Base-by-base conservation (phyloP, 1,140 invertebrate genomes). In the Philotrypesis tridentata region DNA sequence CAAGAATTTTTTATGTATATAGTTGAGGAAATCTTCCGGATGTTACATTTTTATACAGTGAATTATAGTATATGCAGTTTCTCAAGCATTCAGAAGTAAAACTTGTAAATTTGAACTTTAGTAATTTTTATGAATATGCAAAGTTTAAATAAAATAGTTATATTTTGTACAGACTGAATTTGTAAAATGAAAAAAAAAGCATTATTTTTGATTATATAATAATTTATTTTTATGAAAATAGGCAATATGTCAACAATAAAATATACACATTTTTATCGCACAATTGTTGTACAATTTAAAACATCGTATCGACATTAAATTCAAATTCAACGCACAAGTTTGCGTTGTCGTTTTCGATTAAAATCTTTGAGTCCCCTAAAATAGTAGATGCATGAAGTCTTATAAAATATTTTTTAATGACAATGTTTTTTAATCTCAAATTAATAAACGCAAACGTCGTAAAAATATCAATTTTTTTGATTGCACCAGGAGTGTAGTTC, bases 171-270 rank as follows among this genome's bases (percentile, higher is more conserved):
- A 82, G 48, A 55, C 48, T 55, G 48, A 17, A 21, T 55, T n/a
- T 55, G 21, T 6, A 55, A n/a, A 55, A 17, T 55, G 21, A 55
- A 55, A 55, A 55, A 55, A 37, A 55, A 55, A 37, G 60, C 33
- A 31, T 27, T 67, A 17, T 21, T 67, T 43, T 72, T 43, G 23
- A 71, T 76, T 78, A 27, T 76, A 79, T 82, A 82, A 67, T 82
- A 87, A 86, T 87, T 87, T 89, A 88, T 88, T 89, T 79, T 83
- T 88, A 88, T 85, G 84, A 89, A 89, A 89, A 89, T 89, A 89
- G 83, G 81, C 85, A 87, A 86, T 84, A 85, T 83, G 33, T 87
- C 76, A 89, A 88, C 87, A 88, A 87, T 87, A 85, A 87, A 88
- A 83, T 87, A 75, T 83, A 83, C 9, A 76, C 48, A 74, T 73